Percentiles rank a stretch among this genome's conserved stretches.
phyloP scores from a whole-genome alignment of 1,140 invertebrate species.

The Metaphire vulgaris region DNA sequence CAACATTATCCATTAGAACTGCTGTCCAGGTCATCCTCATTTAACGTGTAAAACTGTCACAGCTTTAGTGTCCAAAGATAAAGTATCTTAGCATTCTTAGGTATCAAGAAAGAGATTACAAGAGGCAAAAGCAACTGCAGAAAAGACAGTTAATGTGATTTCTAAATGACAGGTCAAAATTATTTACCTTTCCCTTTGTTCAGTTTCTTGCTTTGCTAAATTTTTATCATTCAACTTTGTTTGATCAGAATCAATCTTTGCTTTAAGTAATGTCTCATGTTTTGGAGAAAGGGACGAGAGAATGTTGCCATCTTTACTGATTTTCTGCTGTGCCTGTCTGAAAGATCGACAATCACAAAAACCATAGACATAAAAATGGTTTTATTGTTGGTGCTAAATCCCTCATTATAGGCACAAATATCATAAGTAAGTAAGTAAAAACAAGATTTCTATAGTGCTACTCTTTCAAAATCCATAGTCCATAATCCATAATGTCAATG shows the following conservation, averaged over 20 bases:
- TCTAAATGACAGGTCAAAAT: neutral
- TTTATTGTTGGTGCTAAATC: no score
- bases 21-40: neutral
- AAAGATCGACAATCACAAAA: neutral
- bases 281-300: neutral
- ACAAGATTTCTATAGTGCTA: no score
- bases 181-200: neutral
- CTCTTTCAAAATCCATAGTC: no score
- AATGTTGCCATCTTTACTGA: neutral
- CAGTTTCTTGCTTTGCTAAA: neutral
- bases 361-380: neutral
- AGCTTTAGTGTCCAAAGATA: neutral
- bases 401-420: no score
- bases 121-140: no score
- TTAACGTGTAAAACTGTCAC: neutral
- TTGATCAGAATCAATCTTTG: neutral
- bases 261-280: neutral
- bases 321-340: neutral
- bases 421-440: no score
- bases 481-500: no score
- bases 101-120: no score
- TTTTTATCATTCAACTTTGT: neutral
- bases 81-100: neutral
- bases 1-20: no score
- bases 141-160: no score